Evolutionary conservation across 2,113 vertebrate species (phyloP).

Genomic region (Delphinapterus leucas): DNA sequence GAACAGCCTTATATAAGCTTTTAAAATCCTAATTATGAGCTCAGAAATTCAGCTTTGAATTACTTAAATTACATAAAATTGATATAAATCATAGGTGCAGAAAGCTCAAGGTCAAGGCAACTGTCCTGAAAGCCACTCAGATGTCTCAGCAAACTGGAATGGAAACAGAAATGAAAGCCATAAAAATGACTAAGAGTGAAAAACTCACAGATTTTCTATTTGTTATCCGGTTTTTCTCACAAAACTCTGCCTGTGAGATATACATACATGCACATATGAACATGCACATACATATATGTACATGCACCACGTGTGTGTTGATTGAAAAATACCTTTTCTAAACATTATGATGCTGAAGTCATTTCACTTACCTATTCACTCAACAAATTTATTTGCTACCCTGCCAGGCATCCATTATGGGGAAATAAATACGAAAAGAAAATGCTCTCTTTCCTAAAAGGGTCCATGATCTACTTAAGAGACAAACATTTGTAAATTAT

Average conservation of each 20-base stretch:
- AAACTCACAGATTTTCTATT: neutral
- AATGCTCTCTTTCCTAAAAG: neutral
- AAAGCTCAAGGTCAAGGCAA: neutral
- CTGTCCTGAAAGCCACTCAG: neutral
- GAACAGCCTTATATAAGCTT: neutral
- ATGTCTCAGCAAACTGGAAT: neutral
- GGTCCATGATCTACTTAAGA: neutral
- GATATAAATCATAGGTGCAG: neutral
- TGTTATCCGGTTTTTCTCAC: neutral
- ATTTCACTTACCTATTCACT: neutral
- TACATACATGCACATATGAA: accelerated
- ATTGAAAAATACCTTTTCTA: neutral
- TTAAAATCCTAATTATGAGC: neutral
- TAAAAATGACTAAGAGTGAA: neutral
- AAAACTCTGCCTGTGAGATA: neutral
- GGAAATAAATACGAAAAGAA: neutral
- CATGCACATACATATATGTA: accelerated
- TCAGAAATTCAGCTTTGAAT: neutral
- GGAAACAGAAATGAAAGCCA: neutral
- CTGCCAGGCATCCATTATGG: neutral
- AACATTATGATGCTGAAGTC: neutral
- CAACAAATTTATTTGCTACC: neutral
- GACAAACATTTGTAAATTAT: neutral
- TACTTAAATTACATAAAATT: neutral
- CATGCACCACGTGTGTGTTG: neutral